These are phyloP conservation scores for Cryptophagus acutangulus DNA, from an alignment of 2,888 invertebrate genomes.

Conservation along the genomic window DNA sequence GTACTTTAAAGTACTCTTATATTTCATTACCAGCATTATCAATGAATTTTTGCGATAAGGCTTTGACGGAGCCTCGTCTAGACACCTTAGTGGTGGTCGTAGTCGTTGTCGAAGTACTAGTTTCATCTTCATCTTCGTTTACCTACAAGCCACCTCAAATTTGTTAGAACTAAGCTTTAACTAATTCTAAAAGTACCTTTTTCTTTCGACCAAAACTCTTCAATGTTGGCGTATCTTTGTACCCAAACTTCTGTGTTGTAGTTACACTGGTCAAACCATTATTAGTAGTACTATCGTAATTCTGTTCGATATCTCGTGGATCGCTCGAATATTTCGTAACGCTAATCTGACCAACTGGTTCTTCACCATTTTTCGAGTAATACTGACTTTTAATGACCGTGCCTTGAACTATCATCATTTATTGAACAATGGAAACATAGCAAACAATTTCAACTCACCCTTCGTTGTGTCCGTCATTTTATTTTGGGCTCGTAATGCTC, in stretches of 20 bases:
- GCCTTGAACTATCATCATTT: slow-evolving; percentile 73
- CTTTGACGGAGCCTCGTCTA: slow-evolving; percentile 70
- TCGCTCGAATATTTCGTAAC: slow-evolving; percentile 66
- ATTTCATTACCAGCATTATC: slow-evolving; percentile 57
- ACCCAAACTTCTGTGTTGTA: slow-evolving; percentile 46
- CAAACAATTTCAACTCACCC: slow-evolving; percentile 48
- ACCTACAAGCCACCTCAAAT: slow-evolving; percentile 36
- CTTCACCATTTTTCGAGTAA: slow-evolving; percentile 64
- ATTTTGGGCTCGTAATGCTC: slow-evolving; percentile 60
- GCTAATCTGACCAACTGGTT: slow-evolving; percentile 64
- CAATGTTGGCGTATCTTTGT: slow-evolving; percentile 40
- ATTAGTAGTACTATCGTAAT: slow-evolving; percentile 27
- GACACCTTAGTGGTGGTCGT: slow-evolving; percentile 47
- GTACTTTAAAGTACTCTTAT: slow-evolving; percentile 1
- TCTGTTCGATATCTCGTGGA: slow-evolving; percentile 51
- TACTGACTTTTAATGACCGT: slow-evolving; percentile 64
- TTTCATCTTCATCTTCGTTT: no score
- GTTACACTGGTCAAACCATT: slow-evolving; percentile 42
- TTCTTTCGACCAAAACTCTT: slow-evolving; percentile 35
- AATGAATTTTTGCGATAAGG: slow-evolving; percentile 73
- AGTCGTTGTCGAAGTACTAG: slow-evolving; percentile 25
- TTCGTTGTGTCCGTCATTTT: slow-evolving; percentile 59
- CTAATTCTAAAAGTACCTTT: slow-evolving; percentile 23
- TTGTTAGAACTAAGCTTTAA: slow-evolving; percentile 24
- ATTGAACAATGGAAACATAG: neutral